Evolutionary conservation across 2,888 invertebrate genomes (phyloP), one percentile per base, ranked within the genome.

Genomic region (Cephus rjabovi): DNA sequence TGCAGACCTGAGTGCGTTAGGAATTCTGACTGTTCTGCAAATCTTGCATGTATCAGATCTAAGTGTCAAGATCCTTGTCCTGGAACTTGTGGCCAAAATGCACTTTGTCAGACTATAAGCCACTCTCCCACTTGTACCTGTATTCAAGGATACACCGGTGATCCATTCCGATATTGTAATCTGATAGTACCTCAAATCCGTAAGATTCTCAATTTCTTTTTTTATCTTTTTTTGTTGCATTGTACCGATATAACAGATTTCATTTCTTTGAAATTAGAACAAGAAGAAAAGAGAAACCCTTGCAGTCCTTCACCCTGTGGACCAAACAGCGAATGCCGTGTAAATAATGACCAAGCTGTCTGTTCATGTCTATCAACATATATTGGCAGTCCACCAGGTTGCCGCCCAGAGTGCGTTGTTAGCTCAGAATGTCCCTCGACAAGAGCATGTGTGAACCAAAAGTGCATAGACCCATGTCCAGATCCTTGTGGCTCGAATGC

Each of bases 1-100:
- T 96, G 96, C 89, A 93, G 96, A 84, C 96, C 96, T 11, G 96
- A 96, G 92, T 97, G 97, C 91, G 93, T 95, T 1, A 90, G 95
- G 9, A 97, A 95, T 89, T 93, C 95, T 0, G 97, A 97, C 87
- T 97, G 97, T 90, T 92, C 95, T 3, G 91, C 93, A 75, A 94
- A 95, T 86, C 94, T 94, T 87, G 95, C 97, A 33, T 97, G 97
- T 88, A 92, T 95, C 40, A 94, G 95, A 83, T 95, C 95, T 79
- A 96, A 96, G 92, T 97, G 97, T 88, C 91, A 94, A n/a, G 94
- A 97, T 91, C 97, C 97, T 23, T 97, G 97, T 86, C 94, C 94
- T 30, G 95, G 95, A 83, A 95, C 95, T 87, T 97, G 97, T 89
- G 97, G 96, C 30, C 91, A 93, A 76, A 95, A 95, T 87, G 95